Percentiles rank a stretch among this genome's conserved stretches.
phyloP scores from a whole-genome alignment of 2,797 vertebrate species.

The Tympanoctomys barrerae region DNA sequence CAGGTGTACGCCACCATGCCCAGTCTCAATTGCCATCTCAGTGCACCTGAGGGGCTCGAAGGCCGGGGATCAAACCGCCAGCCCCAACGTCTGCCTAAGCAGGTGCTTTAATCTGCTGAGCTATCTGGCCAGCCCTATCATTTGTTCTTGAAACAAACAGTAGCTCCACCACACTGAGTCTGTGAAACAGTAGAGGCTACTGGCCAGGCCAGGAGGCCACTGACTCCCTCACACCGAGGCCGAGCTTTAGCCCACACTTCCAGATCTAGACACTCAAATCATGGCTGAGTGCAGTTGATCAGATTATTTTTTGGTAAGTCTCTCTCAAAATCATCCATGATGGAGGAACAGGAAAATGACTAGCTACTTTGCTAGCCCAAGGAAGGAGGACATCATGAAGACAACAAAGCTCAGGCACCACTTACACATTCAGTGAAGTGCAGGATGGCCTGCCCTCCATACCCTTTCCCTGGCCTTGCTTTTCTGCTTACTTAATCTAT shows the following conservation, averaged over 20 bases:
- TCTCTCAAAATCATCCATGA: not conserved
- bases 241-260: not conserved
- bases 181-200: not conserved
- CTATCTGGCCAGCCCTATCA: no score
- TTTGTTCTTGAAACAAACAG: not conserved
- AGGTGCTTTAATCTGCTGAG: no score
- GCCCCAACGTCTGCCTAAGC: no score
- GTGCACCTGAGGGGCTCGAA: no score
- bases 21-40: no score
- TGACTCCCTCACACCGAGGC: not conserved
- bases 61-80: no score
- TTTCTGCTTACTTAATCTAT: not conserved
- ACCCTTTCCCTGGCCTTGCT: not conserved
- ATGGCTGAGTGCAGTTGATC: not conserved
- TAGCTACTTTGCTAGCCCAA: not conserved
- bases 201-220: fast-evolving
- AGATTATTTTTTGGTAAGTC: not conserved
- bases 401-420: not conserved
- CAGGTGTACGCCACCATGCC: no score
- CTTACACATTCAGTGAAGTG: not conserved
- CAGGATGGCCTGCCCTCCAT: not conserved
- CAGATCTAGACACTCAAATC: not conserved
- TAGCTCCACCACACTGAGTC: not conserved
- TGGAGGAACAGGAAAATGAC: not conserved
- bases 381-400: not conserved